Evolutionary conservation across 2,888 invertebrate species (phyloP), one percentile per base, ranked within the genome.

Genomic region (Drosophila paucipuncta): DNA sequence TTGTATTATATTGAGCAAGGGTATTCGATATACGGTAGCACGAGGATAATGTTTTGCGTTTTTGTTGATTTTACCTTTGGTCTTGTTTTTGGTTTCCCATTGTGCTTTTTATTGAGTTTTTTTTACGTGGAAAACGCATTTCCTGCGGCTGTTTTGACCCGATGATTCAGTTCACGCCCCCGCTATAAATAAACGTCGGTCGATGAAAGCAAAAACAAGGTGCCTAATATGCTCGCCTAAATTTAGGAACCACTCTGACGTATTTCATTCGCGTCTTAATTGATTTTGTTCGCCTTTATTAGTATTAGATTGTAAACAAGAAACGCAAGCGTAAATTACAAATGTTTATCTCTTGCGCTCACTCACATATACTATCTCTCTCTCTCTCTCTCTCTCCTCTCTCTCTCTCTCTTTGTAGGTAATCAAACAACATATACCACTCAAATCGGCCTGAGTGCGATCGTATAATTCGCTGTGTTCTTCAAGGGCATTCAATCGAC

Each of bases 351-450:
- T 43, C 31, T 58, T n/a, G 49, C 25, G 25, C 47, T 25, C 47
- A 16, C 47, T 47, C 9, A 9, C 4, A 16, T 1, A 57, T n/a
- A 22, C 22, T 22, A 22, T 47, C 53, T 55, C 55, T 60, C 43
- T 66, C 62, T 58, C 63, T 71, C 41, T 62, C 1, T 73, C 50
- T 59, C 13, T 30, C 5, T n/a, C 3, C 30, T 60, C 55, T 58
- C 35, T 64, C 30, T 50, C 25, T 49, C 50, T 78, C 33, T 64
- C 9, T 47, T 79, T 62, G 58, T 76, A 93, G 92, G 83, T 92
- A 58, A 92, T 92, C 76, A 90, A 83, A 68, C 81, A 92, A 68
- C 88, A 90, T 79, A 92, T 92, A 83, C 92, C 92, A 55, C 78
- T 92, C 49, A 89, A 91, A 76, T 85, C 76, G 59, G 82, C 79